Evolutionary conservation across 2,888 invertebrate species (phyloP).

Genomic region (Meteorus colon): DNA sequence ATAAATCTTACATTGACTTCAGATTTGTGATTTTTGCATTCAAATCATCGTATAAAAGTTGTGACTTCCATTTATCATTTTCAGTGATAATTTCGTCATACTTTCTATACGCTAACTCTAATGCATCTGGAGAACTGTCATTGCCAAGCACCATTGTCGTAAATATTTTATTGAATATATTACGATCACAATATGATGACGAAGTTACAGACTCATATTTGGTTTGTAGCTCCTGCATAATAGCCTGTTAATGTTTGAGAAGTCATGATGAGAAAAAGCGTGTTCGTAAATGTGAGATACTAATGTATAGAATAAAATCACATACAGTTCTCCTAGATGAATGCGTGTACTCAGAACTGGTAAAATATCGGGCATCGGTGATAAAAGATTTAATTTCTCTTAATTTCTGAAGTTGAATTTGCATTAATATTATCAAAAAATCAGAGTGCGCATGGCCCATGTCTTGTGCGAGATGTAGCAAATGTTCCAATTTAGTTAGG

Average conservation of each 20-base stretch:
- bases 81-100: constrained; percentile 59
- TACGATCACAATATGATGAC: constrained; percentile 54
- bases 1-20: constrained; percentile 49
- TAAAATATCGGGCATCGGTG: constrained; percentile 63
- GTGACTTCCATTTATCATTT: constrained; percentile 56
- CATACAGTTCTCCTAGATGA: constrained; percentile 65
- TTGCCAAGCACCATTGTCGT: constrained; percentile 57
- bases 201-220: constrained; percentile 55
- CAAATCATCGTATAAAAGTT: constrained; percentile 54
- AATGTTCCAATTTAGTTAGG: constrained; percentile 59
- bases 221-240: constrained; percentile 61
- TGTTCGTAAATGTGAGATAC: too few relatives aligned
- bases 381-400: constrained; percentile 64
- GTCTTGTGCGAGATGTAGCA: constrained; percentile 60
- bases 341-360: constrained; percentile 63
- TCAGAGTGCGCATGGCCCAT: constrained; percentile 65
- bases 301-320: constrained; percentile 24
- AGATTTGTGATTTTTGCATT: constrained; percentile 47
- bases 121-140: constrained; percentile 48
- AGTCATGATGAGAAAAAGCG: too few relatives aligned
- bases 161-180: constrained; percentile 63
- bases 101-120: constrained; percentile 55
- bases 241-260: constrained; percentile 55
- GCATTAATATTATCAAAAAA: constrained; percentile 66
- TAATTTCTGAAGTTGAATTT: constrained; percentile 61